These are phyloP conservation scores for Pluvianellus socialis DNA, from an alignment of 2,113 vertebrate species.

Conservation along the genomic window DNA sequence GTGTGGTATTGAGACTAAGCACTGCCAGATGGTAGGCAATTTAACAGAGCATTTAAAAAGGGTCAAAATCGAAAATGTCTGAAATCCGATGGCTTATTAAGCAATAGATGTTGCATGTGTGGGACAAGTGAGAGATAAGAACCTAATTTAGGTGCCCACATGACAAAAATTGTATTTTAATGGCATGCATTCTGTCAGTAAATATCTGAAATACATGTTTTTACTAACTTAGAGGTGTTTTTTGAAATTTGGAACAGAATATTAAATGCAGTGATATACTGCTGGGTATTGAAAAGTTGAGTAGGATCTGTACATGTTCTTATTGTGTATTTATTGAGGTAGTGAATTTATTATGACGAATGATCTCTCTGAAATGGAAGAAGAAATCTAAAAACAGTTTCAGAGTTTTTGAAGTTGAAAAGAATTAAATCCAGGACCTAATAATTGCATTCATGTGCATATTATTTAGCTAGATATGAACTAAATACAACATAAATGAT, in stretches of 20 bases:
- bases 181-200: not conserved
- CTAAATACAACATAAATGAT: not conserved
- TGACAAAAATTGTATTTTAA: constrained; percentile 18
- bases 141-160: constrained; percentile 7
- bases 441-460: not conserved
- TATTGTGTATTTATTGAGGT: not conserved
- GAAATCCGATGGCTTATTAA: not conserved
- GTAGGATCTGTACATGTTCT: not conserved
- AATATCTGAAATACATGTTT: not conserved
- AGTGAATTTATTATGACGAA: not conserved
- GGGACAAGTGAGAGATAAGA: constrained; percentile 52
- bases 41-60: constrained; percentile 21
- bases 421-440: not conserved
- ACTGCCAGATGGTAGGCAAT: constrained; percentile 44
- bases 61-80: constrained; percentile 23
- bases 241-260: not conserved
- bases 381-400: not conserved
- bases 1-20: constrained; percentile 22
- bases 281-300: not conserved
- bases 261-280: not conserved
- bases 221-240: not conserved
- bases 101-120: not conserved
- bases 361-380: not conserved
- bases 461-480: not conserved
- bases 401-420: not conserved